Percentiles rank a stretch among this genome's conserved stretches.
phyloP scores from a whole-genome alignment of 2,113 vertebrate species.

The Sceloporus tristichus region DNA sequence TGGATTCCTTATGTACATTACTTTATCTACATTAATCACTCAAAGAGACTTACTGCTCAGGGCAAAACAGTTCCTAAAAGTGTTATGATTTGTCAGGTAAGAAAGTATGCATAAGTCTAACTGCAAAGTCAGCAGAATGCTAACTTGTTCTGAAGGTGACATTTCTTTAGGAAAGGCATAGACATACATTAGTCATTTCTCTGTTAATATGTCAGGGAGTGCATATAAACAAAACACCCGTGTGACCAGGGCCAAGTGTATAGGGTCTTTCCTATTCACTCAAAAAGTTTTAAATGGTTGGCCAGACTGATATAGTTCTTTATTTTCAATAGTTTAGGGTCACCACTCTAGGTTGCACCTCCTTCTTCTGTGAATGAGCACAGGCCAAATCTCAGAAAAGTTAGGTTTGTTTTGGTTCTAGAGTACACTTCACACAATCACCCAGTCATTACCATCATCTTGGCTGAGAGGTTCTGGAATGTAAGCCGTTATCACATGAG shows the following conservation, averaged over 20 bases:
- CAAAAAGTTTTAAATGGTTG: neutral
- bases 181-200: neutral
- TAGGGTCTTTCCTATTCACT: neutral
- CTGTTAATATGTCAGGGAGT: neutral
- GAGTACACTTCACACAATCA: neutral
- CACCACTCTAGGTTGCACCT: neutral
- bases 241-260: neutral
- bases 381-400: neutral
- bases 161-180: neutral
- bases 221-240: neutral
- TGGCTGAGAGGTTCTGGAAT: no score
- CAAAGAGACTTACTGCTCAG: conserved; percentile 8
- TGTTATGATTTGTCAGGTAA: neutral
- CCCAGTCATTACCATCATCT: neutral
- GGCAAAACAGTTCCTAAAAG: neutral
- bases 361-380: neutral
- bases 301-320: neutral
- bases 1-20: conserved; percentile 13
- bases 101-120: neutral
- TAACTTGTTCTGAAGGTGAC: neutral
- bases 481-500: no score
- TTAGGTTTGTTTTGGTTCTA: neutral
- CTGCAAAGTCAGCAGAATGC: neutral
- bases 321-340: neutral
- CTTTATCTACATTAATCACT: conserved; percentile 7